Base-by-base conservation (phyloP, 1,140 invertebrate genomes). In the Calosoma granatense region DNA sequence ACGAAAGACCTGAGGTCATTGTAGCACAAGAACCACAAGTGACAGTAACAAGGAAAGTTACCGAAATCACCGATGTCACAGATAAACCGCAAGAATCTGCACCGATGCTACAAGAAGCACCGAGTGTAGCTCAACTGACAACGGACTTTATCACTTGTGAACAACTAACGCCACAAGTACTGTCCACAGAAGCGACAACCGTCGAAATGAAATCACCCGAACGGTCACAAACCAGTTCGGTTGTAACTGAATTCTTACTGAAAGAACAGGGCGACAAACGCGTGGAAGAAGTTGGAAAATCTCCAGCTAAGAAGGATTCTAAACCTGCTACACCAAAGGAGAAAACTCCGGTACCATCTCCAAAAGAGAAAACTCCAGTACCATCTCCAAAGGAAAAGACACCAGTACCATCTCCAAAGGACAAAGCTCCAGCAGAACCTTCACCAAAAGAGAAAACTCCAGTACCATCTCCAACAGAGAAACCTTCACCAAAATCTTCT, bases 1-100 rank as follows among this genome's bases (percentile, higher is more conserved):
- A 69, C 51, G 22, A 57, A 54, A 51, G 56, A 52, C 51, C 61
- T 15, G 11, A 19, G 6, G 20, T 17, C 11, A 15, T 43, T 9
- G 52, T 30, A 23, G 14, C 23, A 55, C 23, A 51, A 53, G 17
- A 63, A 55, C 56, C 60, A 36, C 57, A 59, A 56, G 56, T 60
- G 54, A 57, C 58, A 30, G 59, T 62, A 20, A 65, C 62, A 55
- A 22, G 59, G 52, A 61, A 61, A 58, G 59, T 61, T 22, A 64
- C 61, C 23, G 52, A 60, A 0, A 41, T 56, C 21, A 36, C 60
- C 19, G 60, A 59, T 55, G 52, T 56, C 21, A 17, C 63, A 21
- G 60, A 56, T 53, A 61, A 60, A 53, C 61, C 63, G n/a, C n/a
- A 60, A 9, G 63, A 63, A 39, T 56, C 21, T 23, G 2, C 61